These are phyloP conservation scores for Hoplodrina ambigua DNA, from an alignment of 2,888 invertebrate species.

Conservation along the genomic window DNA sequence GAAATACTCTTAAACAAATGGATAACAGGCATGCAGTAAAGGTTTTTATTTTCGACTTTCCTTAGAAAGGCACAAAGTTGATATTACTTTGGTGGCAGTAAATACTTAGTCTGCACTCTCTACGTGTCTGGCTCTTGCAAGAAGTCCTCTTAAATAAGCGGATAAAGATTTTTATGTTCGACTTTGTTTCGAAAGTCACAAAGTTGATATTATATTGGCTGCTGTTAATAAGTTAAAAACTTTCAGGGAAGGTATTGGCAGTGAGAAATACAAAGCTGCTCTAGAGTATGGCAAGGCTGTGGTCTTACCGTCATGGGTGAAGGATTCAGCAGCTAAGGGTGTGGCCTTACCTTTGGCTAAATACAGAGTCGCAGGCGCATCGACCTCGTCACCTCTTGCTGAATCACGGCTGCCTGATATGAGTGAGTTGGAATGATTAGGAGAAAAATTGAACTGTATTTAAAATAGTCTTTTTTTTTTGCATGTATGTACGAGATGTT, in stretches of 20 bases:
- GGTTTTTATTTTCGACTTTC: too few species aligned
- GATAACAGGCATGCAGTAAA: too few species aligned
- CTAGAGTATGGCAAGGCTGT: constrained; percentile 91
- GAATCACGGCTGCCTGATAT: constrained; percentile 84
- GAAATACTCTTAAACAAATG: too few species aligned
- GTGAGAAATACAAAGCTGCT: constrained; percentile 93
- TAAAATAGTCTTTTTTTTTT: too few species aligned
- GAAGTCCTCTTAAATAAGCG: too few species aligned
- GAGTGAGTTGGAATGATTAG: constrained; percentile 75
- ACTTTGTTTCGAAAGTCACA: background rate
- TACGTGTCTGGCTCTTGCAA: too few species aligned
- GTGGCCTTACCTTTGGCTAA: constrained; percentile 92
- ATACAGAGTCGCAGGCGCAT: constrained; percentile 90
- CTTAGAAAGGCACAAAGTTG: background rate
- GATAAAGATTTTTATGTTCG: too few species aligned
- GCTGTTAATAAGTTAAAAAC: background rate
- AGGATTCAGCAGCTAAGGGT: constrained; percentile 93
- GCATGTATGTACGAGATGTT: too few species aligned
- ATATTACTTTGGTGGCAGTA: background rate
- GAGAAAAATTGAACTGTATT: too few species aligned
- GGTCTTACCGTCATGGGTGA: constrained; percentile 94
- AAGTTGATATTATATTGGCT: background rate
- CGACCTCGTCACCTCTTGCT: constrained; percentile 93
- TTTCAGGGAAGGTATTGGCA: constrained; percentile 91
- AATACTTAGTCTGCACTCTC: too few species aligned